phyloP scores from a whole-genome alignment of 2,797 vertebrate species.

The Diplodus puntazzo region DNA sequence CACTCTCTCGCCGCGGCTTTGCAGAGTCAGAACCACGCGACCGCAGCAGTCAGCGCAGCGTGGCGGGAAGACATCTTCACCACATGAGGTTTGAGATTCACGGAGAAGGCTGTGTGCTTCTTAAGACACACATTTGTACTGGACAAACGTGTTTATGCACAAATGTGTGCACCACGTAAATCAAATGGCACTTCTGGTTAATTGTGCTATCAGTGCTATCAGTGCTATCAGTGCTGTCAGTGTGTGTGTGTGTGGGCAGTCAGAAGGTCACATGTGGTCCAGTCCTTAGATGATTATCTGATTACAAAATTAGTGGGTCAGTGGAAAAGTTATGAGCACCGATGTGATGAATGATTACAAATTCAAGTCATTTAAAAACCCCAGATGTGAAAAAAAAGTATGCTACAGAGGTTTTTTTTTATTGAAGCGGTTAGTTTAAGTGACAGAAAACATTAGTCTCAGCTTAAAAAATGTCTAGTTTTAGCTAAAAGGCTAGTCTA shows the following conservation, averaged over 20 bases:
- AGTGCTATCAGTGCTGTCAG: too few relatives aligned
- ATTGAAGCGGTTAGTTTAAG: background rate
- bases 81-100: constrained; percentile 56
- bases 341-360: background rate
- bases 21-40: constrained; percentile 70
- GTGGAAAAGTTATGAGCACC: background rate
- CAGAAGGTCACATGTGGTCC: background rate
- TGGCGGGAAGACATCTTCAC: constrained; percentile 75
- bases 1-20: constrained; percentile 69
- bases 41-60: constrained; percentile 67
- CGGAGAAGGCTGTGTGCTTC: constrained; percentile 17
- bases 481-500: too few relatives aligned
- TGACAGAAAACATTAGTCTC: too few relatives aligned
- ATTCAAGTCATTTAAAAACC: background rate
- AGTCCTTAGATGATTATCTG: background rate
- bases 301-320: constrained; percentile 16
- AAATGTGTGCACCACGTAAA: constrained; percentile 1
- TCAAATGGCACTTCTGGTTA: background rate
- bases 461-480: too few relatives aligned
- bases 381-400: background rate
- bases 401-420: background rate
- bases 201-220: background rate
- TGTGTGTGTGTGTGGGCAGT: background rate
- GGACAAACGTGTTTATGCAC: constrained; percentile 23
- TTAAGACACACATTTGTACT: constrained; percentile 26